A percentile compares a stretch with the other conserved stretches of the same genome.
These are phyloP conservation scores for Pangasius djambal DNA, from an alignment of 2,797 vertebrate genomes.

Conservation along the genomic window DNA sequence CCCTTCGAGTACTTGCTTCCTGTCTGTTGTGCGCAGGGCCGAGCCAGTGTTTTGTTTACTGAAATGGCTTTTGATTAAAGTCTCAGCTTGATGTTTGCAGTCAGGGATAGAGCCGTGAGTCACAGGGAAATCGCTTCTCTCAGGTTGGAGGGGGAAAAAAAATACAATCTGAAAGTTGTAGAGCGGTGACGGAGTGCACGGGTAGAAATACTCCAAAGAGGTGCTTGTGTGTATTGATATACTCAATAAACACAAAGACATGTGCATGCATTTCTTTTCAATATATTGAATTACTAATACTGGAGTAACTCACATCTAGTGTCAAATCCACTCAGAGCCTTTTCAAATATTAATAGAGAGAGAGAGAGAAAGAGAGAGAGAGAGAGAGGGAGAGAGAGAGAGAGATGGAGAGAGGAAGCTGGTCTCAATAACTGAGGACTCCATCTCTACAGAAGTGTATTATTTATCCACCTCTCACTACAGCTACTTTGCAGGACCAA, in stretches of 20 bases:
- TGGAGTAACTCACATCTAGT: not conserved
- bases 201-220: constrained; percentile 19
- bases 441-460: constrained; percentile 28
- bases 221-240: constrained; percentile 33
- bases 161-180: not conserved
- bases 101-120: constrained; percentile 44
- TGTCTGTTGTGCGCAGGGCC: constrained; percentile 3
- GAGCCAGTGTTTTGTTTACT: constrained; percentile 55
- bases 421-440: not conserved
- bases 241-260: constrained; percentile 34
- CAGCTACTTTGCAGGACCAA: constrained; percentile 50
- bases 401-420: not conserved
- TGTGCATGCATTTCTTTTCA: not conserved
- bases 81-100: constrained; percentile 51
- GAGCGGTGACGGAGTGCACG: not conserved
- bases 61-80: constrained; percentile 53
- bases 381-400: not conserved
- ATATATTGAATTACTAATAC: constrained; percentile 14
- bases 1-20: constrained; percentile 25
- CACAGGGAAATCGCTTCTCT: constrained; percentile 43
- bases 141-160: constrained; percentile 1
- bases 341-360: constrained; percentile 49
- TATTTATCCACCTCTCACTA: constrained; percentile 44
- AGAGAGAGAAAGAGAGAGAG: not conserved
- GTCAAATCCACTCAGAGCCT: constrained; percentile 39